Evolutionary conservation across 2,113 vertebrate species (phyloP).

Genomic region (Heterotis niloticus): DNA sequence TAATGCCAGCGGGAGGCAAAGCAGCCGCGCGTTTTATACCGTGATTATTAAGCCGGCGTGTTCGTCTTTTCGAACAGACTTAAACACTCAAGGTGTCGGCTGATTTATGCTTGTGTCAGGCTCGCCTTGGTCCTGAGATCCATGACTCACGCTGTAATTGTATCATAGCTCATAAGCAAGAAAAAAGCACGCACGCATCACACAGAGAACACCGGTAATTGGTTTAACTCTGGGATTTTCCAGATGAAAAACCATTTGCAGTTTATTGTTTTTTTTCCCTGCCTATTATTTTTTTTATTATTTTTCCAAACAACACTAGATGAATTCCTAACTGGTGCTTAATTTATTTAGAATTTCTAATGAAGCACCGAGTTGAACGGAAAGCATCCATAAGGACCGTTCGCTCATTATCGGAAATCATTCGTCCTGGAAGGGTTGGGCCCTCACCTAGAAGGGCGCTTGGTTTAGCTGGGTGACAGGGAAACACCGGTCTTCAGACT

Average conservation of each 20-base stretch:
- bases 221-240: not conserved
- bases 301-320: not conserved
- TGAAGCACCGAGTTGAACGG: not conserved
- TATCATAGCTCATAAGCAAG: not conserved
- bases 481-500: too few species aligned
- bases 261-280: not conserved
- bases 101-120: not conserved
- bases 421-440: too few species aligned
- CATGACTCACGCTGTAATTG: not conserved
- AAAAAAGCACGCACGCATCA: too few species aligned
- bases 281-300: not conserved
- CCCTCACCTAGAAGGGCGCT: too few species aligned
- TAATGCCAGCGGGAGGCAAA: too few species aligned
- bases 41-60: too few species aligned
- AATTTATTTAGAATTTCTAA: conserved; percentile 1
- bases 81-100: not conserved
- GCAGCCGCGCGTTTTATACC: too few species aligned
- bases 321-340: not conserved
- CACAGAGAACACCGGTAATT: not conserved
- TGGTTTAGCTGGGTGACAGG: too few species aligned
- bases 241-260: not conserved
- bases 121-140: not conserved
- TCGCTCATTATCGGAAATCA: too few species aligned
- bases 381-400: too few species aligned
- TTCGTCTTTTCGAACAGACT: not conserved